These are phyloP conservation scores for Calvadosia cruxmelitensis DNA, from an alignment of 30 jellyfish, hydroid and myxozoan genomes.

Conservation along the genomic window DNA sequence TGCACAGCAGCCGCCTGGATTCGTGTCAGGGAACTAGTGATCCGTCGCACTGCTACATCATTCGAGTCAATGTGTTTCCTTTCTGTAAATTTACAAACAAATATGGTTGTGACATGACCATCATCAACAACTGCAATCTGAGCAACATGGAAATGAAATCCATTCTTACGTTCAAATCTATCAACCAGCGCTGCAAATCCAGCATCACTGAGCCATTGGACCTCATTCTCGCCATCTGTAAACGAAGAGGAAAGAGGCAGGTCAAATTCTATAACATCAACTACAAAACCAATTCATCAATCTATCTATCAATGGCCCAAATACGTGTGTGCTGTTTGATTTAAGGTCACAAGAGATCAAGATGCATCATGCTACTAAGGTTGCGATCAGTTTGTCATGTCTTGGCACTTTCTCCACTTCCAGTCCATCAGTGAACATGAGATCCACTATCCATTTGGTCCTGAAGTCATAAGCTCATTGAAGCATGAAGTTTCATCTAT, in stretches of 20 bases:
- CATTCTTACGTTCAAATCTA: conserved; percentile 48
- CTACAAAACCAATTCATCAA: no score
- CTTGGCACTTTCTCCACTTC: no score
- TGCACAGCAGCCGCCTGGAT: conserved; percentile 88
- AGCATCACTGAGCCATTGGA: conserved; percentile 77
- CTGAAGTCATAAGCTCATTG: no score
- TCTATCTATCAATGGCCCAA: no score
- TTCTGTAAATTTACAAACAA: conserved; percentile 18
- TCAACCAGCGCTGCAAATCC: conserved; percentile 64
- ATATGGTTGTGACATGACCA: not conserved
- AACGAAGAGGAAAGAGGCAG: not conserved
- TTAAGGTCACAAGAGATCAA: no score
- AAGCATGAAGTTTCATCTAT: no score
- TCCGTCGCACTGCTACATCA: conserved; percentile 45
- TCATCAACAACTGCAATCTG: not conserved
- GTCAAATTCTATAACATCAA: not conserved
- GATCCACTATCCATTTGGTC: no score
- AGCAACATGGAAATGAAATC: not conserved
- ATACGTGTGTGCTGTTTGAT: no score
- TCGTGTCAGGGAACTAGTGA: conserved; percentile 78
- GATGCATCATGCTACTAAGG: conserved; percentile 18
- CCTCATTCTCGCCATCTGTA: conserved; percentile 37
- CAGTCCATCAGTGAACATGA: no score
- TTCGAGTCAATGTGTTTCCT: conserved; percentile 52
- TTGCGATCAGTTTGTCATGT: no score